A percentile compares a stretch with the other conserved stretches of the same genome.
These are phyloP conservation scores for Drosophila lutescens DNA, from an alignment of 2,888 invertebrate genomes.

Conservation along the genomic window DNA sequence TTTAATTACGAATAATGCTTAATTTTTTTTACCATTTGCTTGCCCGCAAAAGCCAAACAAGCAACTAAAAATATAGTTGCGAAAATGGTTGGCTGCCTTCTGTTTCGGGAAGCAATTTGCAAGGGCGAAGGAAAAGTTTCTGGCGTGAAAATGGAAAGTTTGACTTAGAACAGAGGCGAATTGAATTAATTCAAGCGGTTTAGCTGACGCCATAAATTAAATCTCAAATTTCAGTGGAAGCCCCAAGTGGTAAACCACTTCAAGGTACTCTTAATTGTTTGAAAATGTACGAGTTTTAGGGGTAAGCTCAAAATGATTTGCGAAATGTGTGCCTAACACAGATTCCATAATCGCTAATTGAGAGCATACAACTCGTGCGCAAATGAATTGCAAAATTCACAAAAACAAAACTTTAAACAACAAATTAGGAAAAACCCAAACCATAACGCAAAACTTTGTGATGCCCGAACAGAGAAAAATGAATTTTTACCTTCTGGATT, in stretches of 20 bases:
- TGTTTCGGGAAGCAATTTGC: slow-evolving; percentile 29
- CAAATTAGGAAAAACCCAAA: slow-evolving; percentile 24
- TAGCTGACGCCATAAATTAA: slow-evolving; percentile 9
- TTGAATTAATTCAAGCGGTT: slow-evolving; percentile 15
- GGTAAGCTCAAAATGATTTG: neutral
- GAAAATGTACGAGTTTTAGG: neutral
- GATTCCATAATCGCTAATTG: neutral
- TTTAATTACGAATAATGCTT: slow-evolving; percentile 24
- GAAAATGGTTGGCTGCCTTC: slow-evolving; percentile 22
- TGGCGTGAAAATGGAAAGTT: slow-evolving; percentile 43
- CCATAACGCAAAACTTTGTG: slow-evolving; percentile 40
- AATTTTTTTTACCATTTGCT: slow-evolving; percentile 22
- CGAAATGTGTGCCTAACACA: neutral
- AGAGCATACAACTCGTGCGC: neutral
- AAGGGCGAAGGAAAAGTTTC: slow-evolving; percentile 8
- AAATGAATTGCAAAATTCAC: neutral
- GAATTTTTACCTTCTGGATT: slow-evolving; percentile 65
- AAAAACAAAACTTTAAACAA: slow-evolving; percentile 11
- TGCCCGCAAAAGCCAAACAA: slow-evolving; percentile 12
- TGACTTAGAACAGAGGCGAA: slow-evolving; percentile 27
- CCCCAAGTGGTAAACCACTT: neutral
- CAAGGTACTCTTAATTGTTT: slow-evolving; percentile 10
- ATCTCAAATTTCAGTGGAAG: slow-evolving; percentile 2
- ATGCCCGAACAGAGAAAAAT: slow-evolving; percentile 47
- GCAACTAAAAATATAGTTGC: slow-evolving; percentile 18